Conservation (phyloP, 2,888 invertebrate species). For the Myopa testacea region DNA sequence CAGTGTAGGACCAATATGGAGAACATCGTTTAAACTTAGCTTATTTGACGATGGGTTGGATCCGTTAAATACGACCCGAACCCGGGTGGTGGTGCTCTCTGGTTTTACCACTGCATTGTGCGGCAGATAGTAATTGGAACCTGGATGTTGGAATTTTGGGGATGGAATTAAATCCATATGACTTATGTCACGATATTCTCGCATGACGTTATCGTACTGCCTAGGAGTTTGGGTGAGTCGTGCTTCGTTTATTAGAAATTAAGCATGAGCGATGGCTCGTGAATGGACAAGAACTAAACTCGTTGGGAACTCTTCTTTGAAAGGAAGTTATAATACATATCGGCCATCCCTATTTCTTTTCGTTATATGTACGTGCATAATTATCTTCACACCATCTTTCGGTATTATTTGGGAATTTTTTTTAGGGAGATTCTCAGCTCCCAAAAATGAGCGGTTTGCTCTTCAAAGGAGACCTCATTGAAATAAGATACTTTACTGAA, state of each 20-base stretch:
- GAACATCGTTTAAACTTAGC: conserved; percentile 28
- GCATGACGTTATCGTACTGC: conserved; percentile 23
- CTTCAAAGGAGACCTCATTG: background rate
- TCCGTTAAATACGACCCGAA: conserved; percentile 16
- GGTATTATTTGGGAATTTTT: background rate
- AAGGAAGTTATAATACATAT: background rate
- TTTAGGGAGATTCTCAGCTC: background rate
- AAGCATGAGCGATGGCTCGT: conserved; percentile 2
- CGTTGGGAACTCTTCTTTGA: background rate
- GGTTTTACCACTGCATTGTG: conserved; percentile 3
- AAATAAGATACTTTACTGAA: conserved; percentile 12
- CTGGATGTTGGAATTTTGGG: background rate
- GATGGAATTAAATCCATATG: background rate
- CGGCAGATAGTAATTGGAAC: conserved; percentile 28
- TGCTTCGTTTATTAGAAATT: conserved; percentile 16
- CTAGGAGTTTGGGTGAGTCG: background rate
- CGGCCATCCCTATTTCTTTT: background rate
- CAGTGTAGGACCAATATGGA: conserved; percentile 34
- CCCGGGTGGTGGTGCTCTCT: background rate
- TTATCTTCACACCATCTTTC: background rate
- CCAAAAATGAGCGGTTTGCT: background rate
- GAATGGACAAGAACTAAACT: background rate
- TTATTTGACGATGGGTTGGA: conserved; percentile 29
- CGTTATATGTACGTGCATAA: background rate
- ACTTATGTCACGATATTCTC: conserved; percentile 22